Percentiles rank a stretch among this genome's conserved stretches.
phyloP scores from a whole-genome alignment of 1,140 invertebrate species.

The Drepana arcuata region DNA sequence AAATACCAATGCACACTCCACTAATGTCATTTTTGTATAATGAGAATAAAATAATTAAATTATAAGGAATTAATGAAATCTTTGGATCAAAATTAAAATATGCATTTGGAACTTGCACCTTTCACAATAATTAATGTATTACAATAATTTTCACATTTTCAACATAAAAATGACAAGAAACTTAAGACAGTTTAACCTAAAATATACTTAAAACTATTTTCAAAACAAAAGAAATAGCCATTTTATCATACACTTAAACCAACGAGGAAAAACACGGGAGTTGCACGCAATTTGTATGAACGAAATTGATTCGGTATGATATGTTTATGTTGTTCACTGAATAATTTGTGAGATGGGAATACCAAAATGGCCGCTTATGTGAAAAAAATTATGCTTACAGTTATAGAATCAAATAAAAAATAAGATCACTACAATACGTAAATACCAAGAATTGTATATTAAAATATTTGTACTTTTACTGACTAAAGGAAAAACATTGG shows the following conservation, averaged over 20 bases:
- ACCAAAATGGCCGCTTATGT: constrained; percentile 55
- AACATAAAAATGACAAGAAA: constrained; percentile 63
- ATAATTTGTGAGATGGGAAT: constrained; percentile 58
- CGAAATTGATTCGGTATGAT: constrained; percentile 60
- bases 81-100: constrained; percentile 69
- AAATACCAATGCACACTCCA: constrained; percentile 67
- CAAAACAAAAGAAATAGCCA: constrained; percentile 60
- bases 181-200: constrained; percentile 52
- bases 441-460: constrained; percentile 73
- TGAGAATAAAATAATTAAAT: constrained; percentile 47
- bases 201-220: constrained; percentile 67
- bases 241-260: constrained; percentile 45
- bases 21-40: constrained; percentile 60
- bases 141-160: constrained; percentile 54
- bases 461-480: constrained; percentile 75
- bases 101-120: constrained; percentile 63
- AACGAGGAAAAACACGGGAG: constrained; percentile 38
- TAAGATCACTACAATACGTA: constrained; percentile 71
- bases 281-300: constrained; percentile 41
- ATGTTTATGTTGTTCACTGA: constrained; percentile 66
- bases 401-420: constrained; percentile 67
- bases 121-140: constrained; percentile 52
- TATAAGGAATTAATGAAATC: constrained; percentile 56
- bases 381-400: constrained; percentile 69
- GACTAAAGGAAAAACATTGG: constrained; percentile 74